Evolutionary conservation across 2,113 vertebrate species (phyloP).

Genomic region (Gallinago paraguaiae): DNA sequence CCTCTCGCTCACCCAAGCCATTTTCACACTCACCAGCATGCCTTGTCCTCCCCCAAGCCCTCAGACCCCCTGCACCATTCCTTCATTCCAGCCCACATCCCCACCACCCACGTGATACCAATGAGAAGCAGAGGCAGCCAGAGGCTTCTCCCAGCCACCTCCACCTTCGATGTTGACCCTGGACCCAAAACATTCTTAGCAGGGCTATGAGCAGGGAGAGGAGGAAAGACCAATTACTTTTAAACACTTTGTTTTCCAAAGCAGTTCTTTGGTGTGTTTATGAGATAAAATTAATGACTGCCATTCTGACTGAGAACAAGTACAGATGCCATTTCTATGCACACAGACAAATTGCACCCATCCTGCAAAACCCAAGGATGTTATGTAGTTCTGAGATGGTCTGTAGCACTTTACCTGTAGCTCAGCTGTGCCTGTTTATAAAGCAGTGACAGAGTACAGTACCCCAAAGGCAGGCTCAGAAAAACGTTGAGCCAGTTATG

Average conservation of each 20-base stretch:
- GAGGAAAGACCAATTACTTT: background rate
- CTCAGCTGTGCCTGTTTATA: background rate
- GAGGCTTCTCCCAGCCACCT: background rate
- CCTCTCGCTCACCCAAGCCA: rapidly evolving
- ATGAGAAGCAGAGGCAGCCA: background rate
- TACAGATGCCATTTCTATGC: background rate
- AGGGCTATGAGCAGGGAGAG: background rate
- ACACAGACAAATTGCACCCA: background rate
- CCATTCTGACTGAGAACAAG: background rate
- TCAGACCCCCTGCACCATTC: rapidly evolving
- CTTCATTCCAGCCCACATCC: background rate
- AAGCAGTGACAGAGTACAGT: background rate
- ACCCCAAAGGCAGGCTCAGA: background rate
- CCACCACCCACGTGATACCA: background rate
- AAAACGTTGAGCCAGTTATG: background rate
- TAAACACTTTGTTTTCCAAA: background rate
- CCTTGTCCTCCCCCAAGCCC: background rate
- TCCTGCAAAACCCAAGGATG: background rate
- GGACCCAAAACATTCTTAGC: background rate
- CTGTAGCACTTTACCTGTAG: background rate
- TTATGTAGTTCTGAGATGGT: background rate
- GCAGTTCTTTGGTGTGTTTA: background rate
- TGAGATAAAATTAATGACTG: background rate
- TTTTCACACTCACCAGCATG: rapidly evolving
- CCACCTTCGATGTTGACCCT: rapidly evolving